Evolutionary conservation across 2,888 invertebrate species (phyloP), one percentile per base, ranked within the genome.

Genomic region (Mesopsocus fuscifrons): DNA sequence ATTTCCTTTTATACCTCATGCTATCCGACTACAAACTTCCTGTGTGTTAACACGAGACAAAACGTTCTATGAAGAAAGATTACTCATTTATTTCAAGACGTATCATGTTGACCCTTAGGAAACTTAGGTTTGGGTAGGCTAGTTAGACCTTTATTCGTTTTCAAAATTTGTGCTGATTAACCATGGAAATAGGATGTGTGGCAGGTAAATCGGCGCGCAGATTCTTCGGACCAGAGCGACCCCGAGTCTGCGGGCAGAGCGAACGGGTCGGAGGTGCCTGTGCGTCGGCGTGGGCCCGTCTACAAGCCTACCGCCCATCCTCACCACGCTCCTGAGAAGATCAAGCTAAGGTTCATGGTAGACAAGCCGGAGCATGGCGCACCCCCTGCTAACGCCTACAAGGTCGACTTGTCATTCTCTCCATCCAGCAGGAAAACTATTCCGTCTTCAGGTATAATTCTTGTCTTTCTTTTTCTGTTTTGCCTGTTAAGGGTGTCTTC

Each of bases 321-420:
- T 16, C 35, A 38, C 40, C 44, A 46, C n/a, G 46, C 44, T 41
- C 46, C 43, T 15, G 84, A 87, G 55, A 83, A 85, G 54, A 78
- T 87, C 47, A 87, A 85, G 57, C 61, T 88, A 41, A 66, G 85
- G 49, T 62, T 88, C 30, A 87, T 87, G 56, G 59, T 88, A 46
- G 87, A 85, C 52, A 84, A 84, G 56, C 76, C 75, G 35, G 85
- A 85, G 58, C n/a, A n/a, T n/a, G n/a, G n/a, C n/a, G n/a, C n/a
- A n/a, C 82, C 82, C 0, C 72, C 79, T 1, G 74, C 74, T 49
- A 71, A 78, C 1, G 78, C 82, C 1, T 84, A 84, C 57, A 83
- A 83, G 60, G 80, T 81, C 18, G 81, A 82, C 54, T 74, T 80
- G 21, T 77, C 77, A 49, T 81, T 78, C 71, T 53, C 65, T 69